These are phyloP conservation scores for Holocentrus rufus DNA, from an alignment of 2,797 vertebrate species.

Conservation along the genomic window DNA sequence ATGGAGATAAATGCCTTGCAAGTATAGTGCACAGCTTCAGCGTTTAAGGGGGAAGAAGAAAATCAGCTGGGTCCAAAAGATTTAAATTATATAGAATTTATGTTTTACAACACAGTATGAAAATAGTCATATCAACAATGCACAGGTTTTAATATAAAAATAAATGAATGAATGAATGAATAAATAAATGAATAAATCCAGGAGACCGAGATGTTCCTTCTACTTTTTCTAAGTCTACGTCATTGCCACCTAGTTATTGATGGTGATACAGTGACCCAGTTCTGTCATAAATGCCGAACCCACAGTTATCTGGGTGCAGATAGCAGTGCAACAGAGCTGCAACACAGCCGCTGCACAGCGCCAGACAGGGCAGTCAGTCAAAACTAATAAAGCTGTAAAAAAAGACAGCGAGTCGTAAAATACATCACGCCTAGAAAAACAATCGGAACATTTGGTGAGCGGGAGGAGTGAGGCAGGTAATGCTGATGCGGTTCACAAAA, in stretches of 20 bases:
- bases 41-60: no score
- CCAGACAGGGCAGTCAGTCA: constrained; percentile 25
- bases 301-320: constrained; percentile 43
- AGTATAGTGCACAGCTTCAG: no score
- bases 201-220: neutral
- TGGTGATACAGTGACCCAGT: constrained; percentile 70
- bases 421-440: neutral
- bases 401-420: neutral
- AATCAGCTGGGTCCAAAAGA: no score
- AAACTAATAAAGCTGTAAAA: constrained; percentile 27
- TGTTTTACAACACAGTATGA: no score
- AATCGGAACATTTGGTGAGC: neutral
- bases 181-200: no score
- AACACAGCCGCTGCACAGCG: neutral
- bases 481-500: neutral
- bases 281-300: constrained; percentile 61
- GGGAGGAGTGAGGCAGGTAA: neutral
- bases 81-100: no score
- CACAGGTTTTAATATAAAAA: no score
- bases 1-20: no score
- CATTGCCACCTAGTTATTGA: constrained; percentile 35
- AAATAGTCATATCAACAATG: no score
- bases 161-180: no score
- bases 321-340: constrained; percentile 23
- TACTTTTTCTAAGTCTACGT: constrained; percentile 10